A percentile compares a stretch with the other conserved stretches of the same genome.
Evolutionary conservation across 30 jellyfish, hydroid and myxozoan genomes (phyloP).

Genomic region (Mastigias papua): DNA sequence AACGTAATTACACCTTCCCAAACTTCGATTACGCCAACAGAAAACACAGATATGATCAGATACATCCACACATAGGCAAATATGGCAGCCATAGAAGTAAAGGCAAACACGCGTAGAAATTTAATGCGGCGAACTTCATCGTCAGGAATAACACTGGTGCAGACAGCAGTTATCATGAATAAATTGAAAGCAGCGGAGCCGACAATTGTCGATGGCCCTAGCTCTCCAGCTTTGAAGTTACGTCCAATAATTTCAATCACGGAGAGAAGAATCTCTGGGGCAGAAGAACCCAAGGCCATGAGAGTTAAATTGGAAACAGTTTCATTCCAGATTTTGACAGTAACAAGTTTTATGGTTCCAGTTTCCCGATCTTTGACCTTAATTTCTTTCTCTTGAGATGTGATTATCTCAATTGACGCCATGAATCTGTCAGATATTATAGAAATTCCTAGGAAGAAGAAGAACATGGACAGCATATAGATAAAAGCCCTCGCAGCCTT

Average conservation of each 20-base stretch:
- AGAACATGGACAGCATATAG: constrained; percentile 90
- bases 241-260: constrained; percentile 95
- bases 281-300: constrained; percentile 99
- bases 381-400: constrained; percentile 98
- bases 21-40: constrained; percentile 94
- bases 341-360: constrained; percentile 87
- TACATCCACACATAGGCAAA: constrained; percentile 98
- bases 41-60: constrained; percentile 84
- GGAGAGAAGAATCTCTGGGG: constrained; percentile 98
- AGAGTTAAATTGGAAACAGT: constrained; percentile 96
- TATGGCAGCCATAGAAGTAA: constrained; percentile 92
- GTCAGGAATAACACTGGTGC: constrained; percentile 94
- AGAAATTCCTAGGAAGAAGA: constrained; percentile 98
- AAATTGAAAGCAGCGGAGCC: constrained; percentile 99
- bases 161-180: constrained; percentile 96
- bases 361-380: constrained; percentile 94
- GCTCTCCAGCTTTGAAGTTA: constrained; percentile 95
- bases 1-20: constrained; percentile 98
- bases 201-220: constrained; percentile 98
- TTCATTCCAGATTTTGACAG: constrained; percentile 99
- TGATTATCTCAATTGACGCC: constrained; percentile 98
- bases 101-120: constrained; percentile 95
- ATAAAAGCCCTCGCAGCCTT: constrained; percentile 96
- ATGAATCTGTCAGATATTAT: constrained; percentile 97
- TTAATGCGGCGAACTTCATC: constrained; percentile 96